phyloP scores from a whole-genome alignment of 2,888 invertebrate genomes.

The Druceiella hillmani region DNA sequence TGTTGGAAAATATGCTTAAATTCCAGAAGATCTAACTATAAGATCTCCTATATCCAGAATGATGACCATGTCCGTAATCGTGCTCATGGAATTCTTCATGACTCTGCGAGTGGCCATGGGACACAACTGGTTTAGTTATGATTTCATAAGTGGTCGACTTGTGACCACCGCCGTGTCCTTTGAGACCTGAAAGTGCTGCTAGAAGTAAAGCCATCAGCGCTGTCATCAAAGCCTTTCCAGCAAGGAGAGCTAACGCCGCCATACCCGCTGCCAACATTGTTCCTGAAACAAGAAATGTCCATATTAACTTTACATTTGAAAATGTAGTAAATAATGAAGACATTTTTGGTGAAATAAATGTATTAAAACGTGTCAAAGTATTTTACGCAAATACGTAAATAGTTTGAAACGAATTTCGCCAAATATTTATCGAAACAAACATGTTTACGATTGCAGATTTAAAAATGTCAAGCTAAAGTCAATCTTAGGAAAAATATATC shows the following conservation, averaged over 20 bases:
- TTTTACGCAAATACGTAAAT: too few relatives aligned
- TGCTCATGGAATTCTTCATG: conserved; percentile 59
- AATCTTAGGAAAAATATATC: too few relatives aligned
- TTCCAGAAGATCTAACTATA: too few relatives aligned
- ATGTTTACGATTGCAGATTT: too few relatives aligned
- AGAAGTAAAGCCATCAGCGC: conserved; percentile 73
- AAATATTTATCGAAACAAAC: too few relatives aligned
- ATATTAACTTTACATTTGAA: too few relatives aligned
- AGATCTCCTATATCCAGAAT: conserved; percentile 50
- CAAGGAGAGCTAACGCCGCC: conserved; percentile 68
- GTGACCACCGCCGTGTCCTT: conserved; percentile 60
- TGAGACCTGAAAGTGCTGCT: conserved; percentile 72
- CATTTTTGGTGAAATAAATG: too few relatives aligned
- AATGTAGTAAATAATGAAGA: too few relatives aligned
- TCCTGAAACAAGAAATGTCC: conserved; percentile 41
- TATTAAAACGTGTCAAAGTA: too few relatives aligned
- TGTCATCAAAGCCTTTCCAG: conserved; percentile 82
- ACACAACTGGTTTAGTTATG: conserved; percentile 74
- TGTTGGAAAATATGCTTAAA: too few relatives aligned
- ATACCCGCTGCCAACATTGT: conserved; percentile 67
- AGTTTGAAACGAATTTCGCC: too few relatives aligned
- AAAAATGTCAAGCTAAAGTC: too few relatives aligned
- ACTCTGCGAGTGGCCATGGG: conserved; percentile 64
- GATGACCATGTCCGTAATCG: conserved; percentile 46
- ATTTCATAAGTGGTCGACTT: conserved; percentile 78